Base-by-base conservation (phyloP, 2,888 invertebrate species). In the Acleris cristana region DNA sequence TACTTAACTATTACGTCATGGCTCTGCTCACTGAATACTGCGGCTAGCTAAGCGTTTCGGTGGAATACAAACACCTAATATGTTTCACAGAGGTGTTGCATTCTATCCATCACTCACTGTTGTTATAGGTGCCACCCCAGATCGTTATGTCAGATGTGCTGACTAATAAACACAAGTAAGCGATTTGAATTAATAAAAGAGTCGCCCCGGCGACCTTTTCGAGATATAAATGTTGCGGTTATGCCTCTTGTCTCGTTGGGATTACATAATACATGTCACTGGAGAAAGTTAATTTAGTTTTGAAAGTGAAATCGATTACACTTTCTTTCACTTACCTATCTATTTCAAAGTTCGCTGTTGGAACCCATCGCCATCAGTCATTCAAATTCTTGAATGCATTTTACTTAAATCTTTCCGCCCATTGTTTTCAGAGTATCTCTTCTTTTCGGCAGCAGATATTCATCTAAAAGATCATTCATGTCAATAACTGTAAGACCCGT, bases 281-380 rank as follows among this genome's bases (percentile, higher is more conserved):
- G 87, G 92, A 89, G 92, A 92, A 92, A 92, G 92, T 92, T 91
- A 91, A 92, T 91, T 92, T 92, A 91, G 91, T 90, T 92, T 91
- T 92, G 91, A 92, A 92, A 92, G 92, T 90, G 91, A 92, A 92
- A 92, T 92, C 92, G 90, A 92, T 92, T 91, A 87, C 86, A 90
- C 89, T 90, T 91, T 92, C 92, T 89, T 92, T 90, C 84, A 89
- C 88, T 90, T 90, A 87, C 85, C 85, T 85, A 65, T 61, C 60
- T 60, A 86, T 89, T 89, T 90, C 83, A 87, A 85, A 89, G 86
- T 85, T 83, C 78, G 81, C 79, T 79, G 76, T 83, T 79, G 78
- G 80, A 76, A 74, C 74, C 73, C 77, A 80, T 83, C 76, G 75
- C 73, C 78, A 80, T 83, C 76, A 75, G 80, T 83, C 76, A 82